These are phyloP conservation scores for Ardeotis arabs DNA, from an alignment of 2,113 vertebrate species.

Conservation along the genomic window DNA sequence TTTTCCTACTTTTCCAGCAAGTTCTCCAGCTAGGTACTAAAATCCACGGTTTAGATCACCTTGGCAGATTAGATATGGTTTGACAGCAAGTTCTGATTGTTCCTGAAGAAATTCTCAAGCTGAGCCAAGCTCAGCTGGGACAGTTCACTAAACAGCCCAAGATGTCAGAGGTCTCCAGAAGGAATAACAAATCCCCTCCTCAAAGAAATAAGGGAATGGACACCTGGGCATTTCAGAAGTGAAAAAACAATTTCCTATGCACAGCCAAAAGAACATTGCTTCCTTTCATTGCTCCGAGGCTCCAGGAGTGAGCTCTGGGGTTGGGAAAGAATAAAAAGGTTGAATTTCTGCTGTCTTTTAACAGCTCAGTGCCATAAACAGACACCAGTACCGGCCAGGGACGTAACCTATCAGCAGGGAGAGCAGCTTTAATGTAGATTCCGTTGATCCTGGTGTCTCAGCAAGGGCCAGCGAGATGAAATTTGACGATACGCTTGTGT, in stretches of 20 bases:
- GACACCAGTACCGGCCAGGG: not conserved
- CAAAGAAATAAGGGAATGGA: rapidly evolving
- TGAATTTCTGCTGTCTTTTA: not conserved
- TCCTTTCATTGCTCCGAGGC: not conserved
- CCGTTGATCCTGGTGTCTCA: not conserved
- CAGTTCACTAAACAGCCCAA: not conserved
- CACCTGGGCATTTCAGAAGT: not conserved
- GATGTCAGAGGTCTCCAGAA: not conserved
- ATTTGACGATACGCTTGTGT: not conserved
- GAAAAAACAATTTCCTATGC: not conserved
- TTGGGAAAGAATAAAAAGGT: not conserved
- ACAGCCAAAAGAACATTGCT: not conserved
- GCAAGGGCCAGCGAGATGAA: not conserved
- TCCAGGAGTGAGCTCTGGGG: not conserved
- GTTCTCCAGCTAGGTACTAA: not conserved
- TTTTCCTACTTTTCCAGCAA: not conserved
- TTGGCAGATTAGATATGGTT: not conserved
- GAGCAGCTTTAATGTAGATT: not conserved
- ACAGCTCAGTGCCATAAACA: not conserved
- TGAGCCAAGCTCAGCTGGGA: not conserved
- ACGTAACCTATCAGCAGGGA: not conserved
- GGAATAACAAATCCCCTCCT: not conserved
- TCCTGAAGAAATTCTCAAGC: not conserved
- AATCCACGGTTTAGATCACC: not conserved
- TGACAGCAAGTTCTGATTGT: not conserved